Conservation (phyloP, 2,797 vertebrate genomes). For the Coluber constrictor region DNA sequence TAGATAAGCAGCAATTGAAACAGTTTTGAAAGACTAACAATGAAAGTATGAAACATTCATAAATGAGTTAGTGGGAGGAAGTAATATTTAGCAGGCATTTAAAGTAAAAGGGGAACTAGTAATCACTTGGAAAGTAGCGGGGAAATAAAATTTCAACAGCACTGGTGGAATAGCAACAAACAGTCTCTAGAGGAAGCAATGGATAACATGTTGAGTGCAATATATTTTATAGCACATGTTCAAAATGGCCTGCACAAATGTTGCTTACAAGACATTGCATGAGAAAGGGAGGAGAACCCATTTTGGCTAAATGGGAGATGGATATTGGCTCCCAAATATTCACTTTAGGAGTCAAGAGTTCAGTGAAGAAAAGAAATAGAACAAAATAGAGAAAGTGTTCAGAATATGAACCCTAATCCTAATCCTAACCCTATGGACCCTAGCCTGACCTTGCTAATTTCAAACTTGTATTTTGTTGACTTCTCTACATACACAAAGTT, state of each 20-base stretch:
- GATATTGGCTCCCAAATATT: background rate
- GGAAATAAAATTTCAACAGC: background rate
- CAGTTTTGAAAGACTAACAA: background rate
- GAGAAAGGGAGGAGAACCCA: background rate
- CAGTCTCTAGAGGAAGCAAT: background rate
- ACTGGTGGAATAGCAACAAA: background rate
- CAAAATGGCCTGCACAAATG: background rate
- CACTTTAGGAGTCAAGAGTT: background rate
- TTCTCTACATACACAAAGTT: background rate
- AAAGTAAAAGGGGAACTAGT: background rate
- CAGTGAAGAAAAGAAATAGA: background rate
- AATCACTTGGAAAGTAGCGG: background rate
- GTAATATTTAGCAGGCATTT: background rate
- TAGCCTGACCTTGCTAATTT: background rate
- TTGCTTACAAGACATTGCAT: background rate
- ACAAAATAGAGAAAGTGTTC: background rate
- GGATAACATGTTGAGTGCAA: background rate
- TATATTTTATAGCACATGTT: background rate
- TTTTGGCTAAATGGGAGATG: background rate
- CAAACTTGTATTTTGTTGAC: background rate
- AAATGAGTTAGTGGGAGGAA: background rate
- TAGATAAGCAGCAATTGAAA: background rate
- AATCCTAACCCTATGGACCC: background rate
- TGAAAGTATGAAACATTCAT: background rate
- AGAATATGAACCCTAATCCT: background rate